Conservation (phyloP, 1,140 invertebrate species). For the Listronotus bonariensis region DNA sequence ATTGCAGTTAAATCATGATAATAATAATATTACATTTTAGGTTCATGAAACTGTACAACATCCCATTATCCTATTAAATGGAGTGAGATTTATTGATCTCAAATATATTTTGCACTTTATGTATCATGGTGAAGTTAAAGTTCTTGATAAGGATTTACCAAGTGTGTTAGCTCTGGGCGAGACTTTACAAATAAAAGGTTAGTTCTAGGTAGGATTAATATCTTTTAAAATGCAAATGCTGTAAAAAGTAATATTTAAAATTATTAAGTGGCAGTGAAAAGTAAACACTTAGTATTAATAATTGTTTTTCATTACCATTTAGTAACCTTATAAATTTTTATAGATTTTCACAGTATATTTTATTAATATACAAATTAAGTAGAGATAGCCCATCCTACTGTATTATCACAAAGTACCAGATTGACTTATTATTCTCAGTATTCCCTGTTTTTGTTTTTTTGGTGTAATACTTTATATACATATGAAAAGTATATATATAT, state of each 20-base stretch:
- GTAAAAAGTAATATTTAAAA: not conserved
- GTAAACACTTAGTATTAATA: too few relatives aligned
- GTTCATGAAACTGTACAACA: conserved; percentile 55
- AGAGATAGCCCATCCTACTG: too few relatives aligned
- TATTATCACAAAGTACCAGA: too few relatives aligned
- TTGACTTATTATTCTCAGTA: too few relatives aligned
- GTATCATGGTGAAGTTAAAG: conserved; percentile 63
- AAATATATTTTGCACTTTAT: conserved; percentile 61
- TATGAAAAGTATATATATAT: too few relatives aligned
- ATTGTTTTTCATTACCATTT: too few relatives aligned
- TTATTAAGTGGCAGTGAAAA: not conserved
- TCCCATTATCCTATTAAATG: conserved; percentile 61
- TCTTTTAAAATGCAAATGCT: not conserved
- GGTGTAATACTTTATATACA: too few relatives aligned
- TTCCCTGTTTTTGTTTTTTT: too few relatives aligned
- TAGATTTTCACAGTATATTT: too few relatives aligned
- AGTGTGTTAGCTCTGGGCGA: conserved; percentile 55
- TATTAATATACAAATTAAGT: too few relatives aligned
- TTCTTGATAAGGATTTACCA: conserved; percentile 56
- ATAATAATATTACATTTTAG: conserved; percentile 48
- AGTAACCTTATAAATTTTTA: too few relatives aligned
- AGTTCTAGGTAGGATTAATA: conserved; percentile 30
- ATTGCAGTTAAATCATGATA: too few relatives aligned
- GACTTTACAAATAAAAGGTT: conserved; percentile 58
- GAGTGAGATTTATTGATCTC: conserved; percentile 57